Percentiles rank a stretch among this genome's conserved stretches.
phyloP scores from a whole-genome alignment of 2,888 invertebrate genomes.

The Tiliacea citrago region DNA sequence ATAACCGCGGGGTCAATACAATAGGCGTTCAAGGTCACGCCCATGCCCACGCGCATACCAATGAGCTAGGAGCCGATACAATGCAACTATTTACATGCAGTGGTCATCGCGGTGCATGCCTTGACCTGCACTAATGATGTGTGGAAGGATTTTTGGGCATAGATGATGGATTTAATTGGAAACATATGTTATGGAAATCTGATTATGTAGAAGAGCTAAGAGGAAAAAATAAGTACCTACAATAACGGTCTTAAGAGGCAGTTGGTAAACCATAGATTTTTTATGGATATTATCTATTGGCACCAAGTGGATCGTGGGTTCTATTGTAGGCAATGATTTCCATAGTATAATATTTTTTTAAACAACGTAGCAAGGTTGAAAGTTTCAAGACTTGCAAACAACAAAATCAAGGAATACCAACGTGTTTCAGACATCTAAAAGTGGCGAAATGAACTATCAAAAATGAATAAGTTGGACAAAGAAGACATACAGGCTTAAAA shows the following conservation, averaged over 20 bases:
- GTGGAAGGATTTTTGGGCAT: conserved; percentile 52
- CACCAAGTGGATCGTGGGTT: neutral
- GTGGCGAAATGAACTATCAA: no score
- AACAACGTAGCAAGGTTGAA: neutral
- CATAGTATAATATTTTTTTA: neutral
- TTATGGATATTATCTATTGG: neutral
- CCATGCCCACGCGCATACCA: conserved; percentile 49
- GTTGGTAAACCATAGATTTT: neutral
- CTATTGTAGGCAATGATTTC: neutral
- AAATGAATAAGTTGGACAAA: neutral
- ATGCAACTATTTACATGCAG: conserved; percentile 66
- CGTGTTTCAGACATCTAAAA: neutral
- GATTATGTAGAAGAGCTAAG: neutral
- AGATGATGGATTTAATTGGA: neutral
- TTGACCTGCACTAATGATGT: conserved; percentile 45
- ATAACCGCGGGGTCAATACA: conserved; percentile 62
- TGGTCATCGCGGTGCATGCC: conserved; percentile 43
- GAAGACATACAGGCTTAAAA: neutral
- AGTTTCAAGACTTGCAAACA: neutral
- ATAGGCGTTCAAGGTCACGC: conserved; percentile 50
- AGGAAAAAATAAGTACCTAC: neutral
- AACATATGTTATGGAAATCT: neutral
- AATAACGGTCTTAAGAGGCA: neutral
- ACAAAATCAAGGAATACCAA: neutral
- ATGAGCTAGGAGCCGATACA: conserved; percentile 39